Evolutionary conservation across 2,797 vertebrate genomes (phyloP), one percentile per base, ranked within the genome.

Genomic region (Glossophaga mutica): DNA sequence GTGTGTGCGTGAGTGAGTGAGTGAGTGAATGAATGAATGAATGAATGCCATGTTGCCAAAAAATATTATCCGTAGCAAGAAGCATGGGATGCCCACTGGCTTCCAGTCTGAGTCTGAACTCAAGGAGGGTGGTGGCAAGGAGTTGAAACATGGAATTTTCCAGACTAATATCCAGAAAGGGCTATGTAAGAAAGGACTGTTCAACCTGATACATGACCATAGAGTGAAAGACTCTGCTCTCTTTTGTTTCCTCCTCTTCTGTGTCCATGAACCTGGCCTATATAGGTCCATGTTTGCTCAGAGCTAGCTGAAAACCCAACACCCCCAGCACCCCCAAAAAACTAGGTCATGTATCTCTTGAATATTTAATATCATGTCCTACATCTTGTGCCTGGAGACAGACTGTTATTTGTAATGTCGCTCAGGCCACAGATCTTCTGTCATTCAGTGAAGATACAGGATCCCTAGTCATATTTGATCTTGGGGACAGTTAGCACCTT

Each of bases 281-380:
- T 68, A 55, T 83, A 93, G 83, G 86, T 79, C 59, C 92, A 21
- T 32, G 12, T 83, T 44, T 81, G 52, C 87, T 79, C 48, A 87
- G 39, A 74, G 55, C 67, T 65, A 44, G 55, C 70, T 57, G 85
- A 93, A 95, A 87, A 96, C 77, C 76, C 62, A 88, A 84, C 73
- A 71, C 77, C 32, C 26, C 46, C 37, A 44, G 3, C 11, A 59
- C 50, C 71, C 34, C 50, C 8, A 3, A 68, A 83, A 78, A 94
- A 67, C 62, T 62, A 87, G 93, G 94, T 94, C 96, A 62, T 59
- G 86, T 77, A 37, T 87, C 74, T 94, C 86, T 52, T 98, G 92
- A 97, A 96, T 97, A 95, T 94, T 96, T 96, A 77, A 97, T 55
- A n/a, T 83, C 79, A 57, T 67, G 95, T 44, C 95, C 95, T 96